Conservation (phyloP, 2,797 vertebrate species). For the Xenopus petersii region DNA sequence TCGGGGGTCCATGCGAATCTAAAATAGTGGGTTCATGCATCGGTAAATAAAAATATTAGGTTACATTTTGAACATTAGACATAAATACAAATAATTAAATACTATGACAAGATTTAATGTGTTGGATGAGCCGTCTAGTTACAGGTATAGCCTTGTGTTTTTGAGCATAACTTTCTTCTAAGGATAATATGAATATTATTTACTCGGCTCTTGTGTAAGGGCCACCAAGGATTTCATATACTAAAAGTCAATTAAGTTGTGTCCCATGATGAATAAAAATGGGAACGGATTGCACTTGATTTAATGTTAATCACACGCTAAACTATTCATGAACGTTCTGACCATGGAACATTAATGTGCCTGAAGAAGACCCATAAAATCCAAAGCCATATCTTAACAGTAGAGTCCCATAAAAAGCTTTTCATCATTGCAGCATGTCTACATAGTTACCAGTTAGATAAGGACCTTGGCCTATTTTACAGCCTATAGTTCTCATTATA, state of each 20-base stretch:
- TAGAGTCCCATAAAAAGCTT: slow-evolving; percentile 26
- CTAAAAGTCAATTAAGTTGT: slow-evolving; percentile 36
- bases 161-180: slow-evolving; percentile 6
- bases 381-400: slow-evolving; percentile 31
- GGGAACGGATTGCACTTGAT: slow-evolving; percentile 35
- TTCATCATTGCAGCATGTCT: slow-evolving; percentile 28
- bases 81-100: neutral
- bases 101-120: no score
- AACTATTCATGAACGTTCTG: slow-evolving; percentile 39
- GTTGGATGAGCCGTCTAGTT: no score
- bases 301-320: slow-evolving; percentile 47
- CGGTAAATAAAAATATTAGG: no score
- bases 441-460: slow-evolving; percentile 37
- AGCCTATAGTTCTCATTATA: slow-evolving; percentile 33
- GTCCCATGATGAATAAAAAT: slow-evolving; percentile 37
- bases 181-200: slow-evolving; percentile 23
- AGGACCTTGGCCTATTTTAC: slow-evolving; percentile 36
- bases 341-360: slow-evolving; percentile 35
- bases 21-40: neutral
- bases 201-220: slow-evolving; percentile 14
- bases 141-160: neutral
- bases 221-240: slow-evolving; percentile 29
- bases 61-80: slow-evolving; percentile 19
- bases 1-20: no score
- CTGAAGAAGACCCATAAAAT: slow-evolving; percentile 33